phyloP scores from a whole-genome alignment of 2,888 invertebrate genomes.

The Malachius bipustulatus region DNA sequence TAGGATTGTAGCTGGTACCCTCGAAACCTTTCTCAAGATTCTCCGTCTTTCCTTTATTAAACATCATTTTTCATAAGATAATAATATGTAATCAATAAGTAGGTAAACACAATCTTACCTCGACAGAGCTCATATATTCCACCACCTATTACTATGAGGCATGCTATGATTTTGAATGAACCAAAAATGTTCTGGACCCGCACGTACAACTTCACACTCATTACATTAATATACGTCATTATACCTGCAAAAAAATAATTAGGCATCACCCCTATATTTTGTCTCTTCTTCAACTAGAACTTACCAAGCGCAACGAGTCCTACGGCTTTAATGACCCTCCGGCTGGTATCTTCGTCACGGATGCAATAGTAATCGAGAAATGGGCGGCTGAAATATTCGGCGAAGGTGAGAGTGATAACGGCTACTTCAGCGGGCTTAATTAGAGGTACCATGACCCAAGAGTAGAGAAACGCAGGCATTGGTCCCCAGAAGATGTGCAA shows the following conservation, averaged over 20 bases:
- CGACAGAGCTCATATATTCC: conserved; percentile 56
- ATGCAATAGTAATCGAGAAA: conserved; percentile 40
- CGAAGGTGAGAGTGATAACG: conserved; percentile 62
- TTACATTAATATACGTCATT: conserved; percentile 66
- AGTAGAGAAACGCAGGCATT: conserved; percentile 60
- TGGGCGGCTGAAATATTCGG: conserved; percentile 61
- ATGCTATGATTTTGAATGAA: conserved; percentile 64
- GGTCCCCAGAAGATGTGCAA: conserved; percentile 58
- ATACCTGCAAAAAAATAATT: conserved; percentile 44
- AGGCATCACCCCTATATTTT: too few relatives aligned
- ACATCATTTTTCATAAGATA: background rate
- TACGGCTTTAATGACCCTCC: conserved; percentile 47
- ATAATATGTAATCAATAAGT: conserved; percentile 1
- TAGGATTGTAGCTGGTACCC: conserved; percentile 51
- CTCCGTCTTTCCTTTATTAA: conserved; percentile 46
- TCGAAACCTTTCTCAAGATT: conserved; percentile 55
- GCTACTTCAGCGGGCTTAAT: conserved; percentile 69
- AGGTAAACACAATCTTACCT: conserved; percentile 34
- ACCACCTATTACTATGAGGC: conserved; percentile 62
- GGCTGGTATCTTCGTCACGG: conserved; percentile 32
- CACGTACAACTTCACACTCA: conserved; percentile 67
- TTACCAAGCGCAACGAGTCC: conserved; percentile 53
- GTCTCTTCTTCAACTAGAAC: too few relatives aligned
- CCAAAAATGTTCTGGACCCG: conserved; percentile 73
- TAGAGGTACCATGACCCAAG: conserved; percentile 66